These are phyloP conservation scores for Tineola bisselliella DNA, from an alignment of 2,888 invertebrate species.

Conservation along the genomic window DNA sequence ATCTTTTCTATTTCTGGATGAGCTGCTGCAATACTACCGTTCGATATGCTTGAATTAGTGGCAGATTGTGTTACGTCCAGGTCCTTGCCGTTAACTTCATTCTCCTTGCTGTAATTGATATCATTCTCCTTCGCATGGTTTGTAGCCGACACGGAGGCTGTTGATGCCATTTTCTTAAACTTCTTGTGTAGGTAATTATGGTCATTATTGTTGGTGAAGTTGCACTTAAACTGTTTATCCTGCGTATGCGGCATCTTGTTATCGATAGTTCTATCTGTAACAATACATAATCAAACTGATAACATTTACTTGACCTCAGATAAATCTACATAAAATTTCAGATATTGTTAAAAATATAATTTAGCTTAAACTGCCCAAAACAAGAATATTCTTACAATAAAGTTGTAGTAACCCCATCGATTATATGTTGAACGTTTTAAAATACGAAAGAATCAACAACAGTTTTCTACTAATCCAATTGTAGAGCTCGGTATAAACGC, in stretches of 20 bases:
- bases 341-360: neutral
- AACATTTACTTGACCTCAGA: neutral
- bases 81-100: constrained; percentile 17
- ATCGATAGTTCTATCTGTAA: constrained; percentile 56
- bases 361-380: no score
- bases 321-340: neutral
- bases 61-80: constrained; percentile 30
- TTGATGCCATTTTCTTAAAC: constrained; percentile 87
- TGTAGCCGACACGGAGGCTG: constrained; percentile 47
- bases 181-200: constrained; percentile 91
- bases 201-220: constrained; percentile 67
- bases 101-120: constrained; percentile 39
- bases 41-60: constrained; percentile 44
- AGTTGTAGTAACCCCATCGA: no score
- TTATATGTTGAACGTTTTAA: neutral
- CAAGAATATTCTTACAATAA: no score
- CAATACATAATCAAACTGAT: constrained; percentile 14
- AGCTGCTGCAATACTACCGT: constrained; percentile 56
- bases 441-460: neutral
- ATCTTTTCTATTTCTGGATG: constrained; percentile 60
- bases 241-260: constrained; percentile 60
- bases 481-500: constrained; percentile 1
- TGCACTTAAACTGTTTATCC: constrained; percentile 60
- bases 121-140: constrained; percentile 41
- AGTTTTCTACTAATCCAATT: neutral